These are phyloP conservation scores for Pseudochirops cupreus DNA, from an alignment of 2,797 vertebrate species.

Conservation along the genomic window DNA sequence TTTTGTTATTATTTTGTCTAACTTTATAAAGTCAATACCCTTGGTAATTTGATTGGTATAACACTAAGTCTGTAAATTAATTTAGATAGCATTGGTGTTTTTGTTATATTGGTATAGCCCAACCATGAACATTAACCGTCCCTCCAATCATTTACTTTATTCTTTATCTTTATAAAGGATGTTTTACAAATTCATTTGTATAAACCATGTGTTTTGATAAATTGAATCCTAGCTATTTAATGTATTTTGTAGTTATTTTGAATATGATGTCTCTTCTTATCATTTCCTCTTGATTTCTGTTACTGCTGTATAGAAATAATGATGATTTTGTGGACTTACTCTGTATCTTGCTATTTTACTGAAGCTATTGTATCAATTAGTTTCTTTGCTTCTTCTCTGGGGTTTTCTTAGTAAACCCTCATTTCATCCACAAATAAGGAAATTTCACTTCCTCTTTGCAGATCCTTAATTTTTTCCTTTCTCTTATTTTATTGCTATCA, in stretches of 20 bases:
- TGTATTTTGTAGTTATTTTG: not conserved
- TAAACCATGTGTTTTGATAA: not conserved
- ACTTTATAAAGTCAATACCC: not conserved
- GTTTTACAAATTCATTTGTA: not conserved
- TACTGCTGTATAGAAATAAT: not conserved
- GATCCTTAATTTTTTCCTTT: not conserved
- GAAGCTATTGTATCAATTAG: not conserved
- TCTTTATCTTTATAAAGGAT: not conserved
- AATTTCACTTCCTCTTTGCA: not conserved
- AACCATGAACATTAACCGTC: not conserved
- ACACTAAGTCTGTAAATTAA: not conserved
- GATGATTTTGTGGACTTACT: not conserved
- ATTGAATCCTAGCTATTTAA: not conserved
- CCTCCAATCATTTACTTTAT: not conserved
- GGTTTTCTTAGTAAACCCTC: not conserved
- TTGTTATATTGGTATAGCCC: not conserved
- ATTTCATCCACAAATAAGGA: not conserved
- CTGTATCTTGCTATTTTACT: not conserved
- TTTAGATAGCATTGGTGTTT: not conserved
- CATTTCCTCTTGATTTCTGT: not conserved
- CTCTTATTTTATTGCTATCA: not conserved
- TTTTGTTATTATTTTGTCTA: not conserved
- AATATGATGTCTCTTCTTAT: not conserved
- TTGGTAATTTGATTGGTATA: not conserved
- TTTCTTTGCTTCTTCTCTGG: not conserved